Evolutionary conservation across 1,140 invertebrate species (phyloP), one percentile per base, ranked within the genome.

Genomic region (Brachystomella parvula): DNA sequence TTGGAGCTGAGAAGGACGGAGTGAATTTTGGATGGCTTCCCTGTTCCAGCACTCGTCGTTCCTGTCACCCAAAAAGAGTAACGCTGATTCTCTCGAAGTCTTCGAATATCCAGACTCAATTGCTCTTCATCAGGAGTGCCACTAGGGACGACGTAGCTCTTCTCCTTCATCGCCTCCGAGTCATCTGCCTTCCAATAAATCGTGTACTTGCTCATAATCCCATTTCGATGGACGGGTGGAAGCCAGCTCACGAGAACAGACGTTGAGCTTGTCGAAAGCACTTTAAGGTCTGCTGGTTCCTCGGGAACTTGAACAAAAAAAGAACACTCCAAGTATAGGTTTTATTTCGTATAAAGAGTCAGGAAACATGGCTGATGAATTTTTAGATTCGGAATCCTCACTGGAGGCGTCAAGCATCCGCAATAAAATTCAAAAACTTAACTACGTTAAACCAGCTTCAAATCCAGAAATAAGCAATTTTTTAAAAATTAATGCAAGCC

Each of bases 211-310:
- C 81, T 85, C 31, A 91, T 83, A 59, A 86, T 71, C 1, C 89
- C 89, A 76, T 91, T 90, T 1, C 85, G 84, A 58, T 84, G 80
- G 0, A 82, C 74, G 0, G 89, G 89, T 2, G 87, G 85, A 62
- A 87, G 77, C 89, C 89, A 91, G 67, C 86, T 86, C 31, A 91
- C 84, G 39, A 89, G 79, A n/a, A 89, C 83, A 0, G 84, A 83
- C 53, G 84, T 83, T 64, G 83, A 82, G 19, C 83, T 84, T 61
- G 82, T 85, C 0, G 84, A 79, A 17, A 89, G 76, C 0, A 86
- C 86, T 76, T 90, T 91, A 2, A 91, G 84, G 67, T 84, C 84
- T 59, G 86, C 84, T 1, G 89, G 89, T 17, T 84, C 82, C 71
- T 83, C 85, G 28, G 87, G 87, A 49, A 85, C 85, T 86, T 74